Evolutionary conservation across 35 echinoderm and acorn worm species (phyloP), one percentile per base, ranked within the genome.

Genomic region (Chiridota heheva): DNA sequence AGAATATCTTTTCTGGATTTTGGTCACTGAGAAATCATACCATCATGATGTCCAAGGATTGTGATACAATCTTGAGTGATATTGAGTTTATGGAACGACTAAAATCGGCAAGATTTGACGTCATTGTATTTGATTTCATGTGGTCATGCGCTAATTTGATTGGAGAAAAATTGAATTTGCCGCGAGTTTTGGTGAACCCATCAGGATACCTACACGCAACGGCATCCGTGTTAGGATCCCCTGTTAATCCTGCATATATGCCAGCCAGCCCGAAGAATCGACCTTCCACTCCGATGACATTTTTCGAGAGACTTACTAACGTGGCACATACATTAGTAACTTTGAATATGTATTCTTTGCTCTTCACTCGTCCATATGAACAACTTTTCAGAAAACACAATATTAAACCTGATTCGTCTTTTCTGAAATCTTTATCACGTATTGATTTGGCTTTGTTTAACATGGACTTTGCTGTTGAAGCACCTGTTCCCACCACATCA

Each of bases 281-380:
- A 3, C 68, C 39, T 5, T 43, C 39, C 12, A 16, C 10, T 18
- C 68, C 68, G 33, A 24, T 72, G 33, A 39, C 40, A 39, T 46
- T 71, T 20, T 41, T 72, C 32, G 16, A 72, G 39, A 38, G 68
- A 22, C 33, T 72, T 27, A 25, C 30, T n/a, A 72, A 72, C 24
- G 44, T 26, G 28, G n/a, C n/a, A n/a, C n/a, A n/a, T n/a, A n/a
- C n/a, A n/a, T n/a, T n/a, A n/a, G n/a, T n/a, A n/a, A n/a, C n/a
- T n/a, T 47, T 5, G 12, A 4, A 7, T 6, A n/a, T 7, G n/a
- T 49, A 2, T 27, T 44, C 5, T 44, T 72, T 36, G 4, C 6
- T 40, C 6, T 22, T 71, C 8, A n/a, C 2, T 13, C 16, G 17
- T 7, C 0, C 26, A 42, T 49, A 72, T 42, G 35, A 72, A 16